Base-by-base conservation (phyloP, 2,888 invertebrate genomes). In the Leptinotarsa tumamoca region DNA sequence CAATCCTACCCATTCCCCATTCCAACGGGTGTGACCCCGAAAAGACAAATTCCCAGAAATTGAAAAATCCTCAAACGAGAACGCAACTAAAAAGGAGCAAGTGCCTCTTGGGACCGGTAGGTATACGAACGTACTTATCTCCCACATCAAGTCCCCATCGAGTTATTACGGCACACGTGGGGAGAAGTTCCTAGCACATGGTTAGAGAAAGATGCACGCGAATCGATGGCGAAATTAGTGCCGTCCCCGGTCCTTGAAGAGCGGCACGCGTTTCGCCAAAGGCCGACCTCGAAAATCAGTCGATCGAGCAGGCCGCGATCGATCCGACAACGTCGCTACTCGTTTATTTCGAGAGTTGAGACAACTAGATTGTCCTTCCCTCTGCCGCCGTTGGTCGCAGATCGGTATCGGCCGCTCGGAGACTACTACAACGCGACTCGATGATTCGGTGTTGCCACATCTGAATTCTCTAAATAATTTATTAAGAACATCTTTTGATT, bases 161-260 rank as follows among this genome's bases (percentile, higher is more conserved):
- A 67, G 54, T 54, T 51, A 18, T 63, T 63, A 63, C 63, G 70
- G 70, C 70, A 61, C 70, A 70, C 70, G 58, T 58, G 70, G 51
- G 68, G 43, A 43, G 63, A 63, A 23, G 58, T n/a, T 43, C 15
- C 58, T 56, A 63, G 70, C 70, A 70, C 70, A 70, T 70, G 70
- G 70, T 58, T 50, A 79, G 71, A 76, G 71, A 78, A 73, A 71
- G 77, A 77, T 69, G 77, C 73, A 73, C 75, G 79, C 79, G 73
- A 77, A 79, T 77, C 77, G 75, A 79, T 77, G 77, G 76, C 77
- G 58, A 76, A 79, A 76, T 58, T 51, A 74, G 71, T 17, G 43
- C 74, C 66, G 54, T 23, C 67, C 72, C 17, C 58, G 43, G 70
- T 75, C 56, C 69, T 33, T 50, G 52, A 17, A 52, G 68, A 72